These are phyloP conservation scores for Habrosyne pyritoides DNA, from an alignment of 2,888 invertebrate species.

Conservation along the genomic window DNA sequence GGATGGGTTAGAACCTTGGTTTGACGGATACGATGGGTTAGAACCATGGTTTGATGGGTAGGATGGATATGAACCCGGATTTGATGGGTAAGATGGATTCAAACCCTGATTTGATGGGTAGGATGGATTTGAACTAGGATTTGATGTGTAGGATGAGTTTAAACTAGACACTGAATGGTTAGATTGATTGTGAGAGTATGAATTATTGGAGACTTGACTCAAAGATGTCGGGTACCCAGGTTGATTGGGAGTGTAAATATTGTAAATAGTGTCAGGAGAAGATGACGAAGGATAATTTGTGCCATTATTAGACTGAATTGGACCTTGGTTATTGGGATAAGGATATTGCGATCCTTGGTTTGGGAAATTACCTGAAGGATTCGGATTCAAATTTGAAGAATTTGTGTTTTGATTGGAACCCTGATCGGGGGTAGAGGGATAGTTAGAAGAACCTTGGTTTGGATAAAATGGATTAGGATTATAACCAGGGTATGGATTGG, in stretches of 20 bases:
- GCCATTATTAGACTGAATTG: not conserved
- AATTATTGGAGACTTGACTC: not conserved
- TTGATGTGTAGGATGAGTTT: conserved; percentile 15
- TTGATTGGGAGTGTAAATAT: not conserved
- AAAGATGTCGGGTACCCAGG: not conserved
- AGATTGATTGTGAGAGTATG: not conserved
- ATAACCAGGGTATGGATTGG: conserved; percentile 8
- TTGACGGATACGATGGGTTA: conserved; percentile 20
- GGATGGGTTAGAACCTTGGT: conserved; percentile 16
- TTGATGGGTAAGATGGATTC: conserved; percentile 8
- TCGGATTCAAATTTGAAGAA: not conserved
- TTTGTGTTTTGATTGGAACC: not conserved
- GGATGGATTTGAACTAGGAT: conserved; percentile 16
- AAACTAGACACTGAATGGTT: not conserved
- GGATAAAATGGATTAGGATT: not conserved
- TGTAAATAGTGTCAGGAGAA: not conserved
- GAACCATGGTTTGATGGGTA: conserved; percentile 5
- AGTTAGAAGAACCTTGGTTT: not conserved
- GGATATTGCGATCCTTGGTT: not conserved
- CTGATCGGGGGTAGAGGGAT: not conserved
- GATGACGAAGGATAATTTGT: not conserved
- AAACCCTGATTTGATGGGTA: conserved; percentile 20
- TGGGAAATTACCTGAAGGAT: not conserved
- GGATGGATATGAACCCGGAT: conserved; percentile 13
- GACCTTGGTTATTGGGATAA: not conserved